These are phyloP conservation scores for Aphidius gifuensis DNA, from an alignment of 1,140 invertebrate genomes.

Conservation along the genomic window DNA sequence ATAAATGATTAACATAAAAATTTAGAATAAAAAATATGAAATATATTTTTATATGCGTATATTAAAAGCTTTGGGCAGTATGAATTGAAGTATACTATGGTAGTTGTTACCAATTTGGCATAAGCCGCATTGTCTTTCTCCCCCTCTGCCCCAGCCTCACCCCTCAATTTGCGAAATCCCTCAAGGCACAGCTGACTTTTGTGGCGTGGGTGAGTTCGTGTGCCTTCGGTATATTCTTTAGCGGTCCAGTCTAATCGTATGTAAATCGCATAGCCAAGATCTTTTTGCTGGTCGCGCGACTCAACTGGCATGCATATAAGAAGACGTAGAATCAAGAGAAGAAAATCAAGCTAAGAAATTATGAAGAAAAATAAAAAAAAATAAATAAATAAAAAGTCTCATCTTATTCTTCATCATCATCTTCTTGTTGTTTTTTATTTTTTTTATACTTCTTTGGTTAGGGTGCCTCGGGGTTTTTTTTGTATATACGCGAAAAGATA, in stretches of 20 bases:
- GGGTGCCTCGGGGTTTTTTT: slow-evolving; percentile 34
- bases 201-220: slow-evolving; percentile 48
- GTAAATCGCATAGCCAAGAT: slow-evolving; percentile 51
- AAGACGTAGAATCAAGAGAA: slow-evolving; percentile 23
- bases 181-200: slow-evolving; percentile 25
- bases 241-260: slow-evolving; percentile 47
- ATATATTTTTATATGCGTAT: too few relatives aligned
- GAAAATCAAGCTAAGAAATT: slow-evolving; percentile 11
- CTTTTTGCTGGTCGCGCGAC: slow-evolving; percentile 43
- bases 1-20: too few relatives aligned
- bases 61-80: too few relatives aligned
- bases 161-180: slow-evolving; percentile 20
- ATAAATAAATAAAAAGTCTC: neutral
- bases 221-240: slow-evolving; percentile 33
- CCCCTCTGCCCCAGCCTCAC: too few relatives aligned
- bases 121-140: too few relatives aligned
- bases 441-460: neutral
- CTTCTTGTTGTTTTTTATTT: too few relatives aligned
- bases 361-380: neutral
- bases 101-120: neutral
- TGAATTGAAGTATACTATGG: too few relatives aligned
- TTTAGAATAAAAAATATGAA: too few relatives aligned
- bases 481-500: slow-evolving; percentile 25
- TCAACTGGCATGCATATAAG: too few relatives aligned
- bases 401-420: too few relatives aligned